Percentiles rank a stretch among this genome's conserved stretches.
These are phyloP conservation scores for Drosophila sp. DNA, from an alignment of 1,140 invertebrate species.

Conservation along the genomic window DNA sequence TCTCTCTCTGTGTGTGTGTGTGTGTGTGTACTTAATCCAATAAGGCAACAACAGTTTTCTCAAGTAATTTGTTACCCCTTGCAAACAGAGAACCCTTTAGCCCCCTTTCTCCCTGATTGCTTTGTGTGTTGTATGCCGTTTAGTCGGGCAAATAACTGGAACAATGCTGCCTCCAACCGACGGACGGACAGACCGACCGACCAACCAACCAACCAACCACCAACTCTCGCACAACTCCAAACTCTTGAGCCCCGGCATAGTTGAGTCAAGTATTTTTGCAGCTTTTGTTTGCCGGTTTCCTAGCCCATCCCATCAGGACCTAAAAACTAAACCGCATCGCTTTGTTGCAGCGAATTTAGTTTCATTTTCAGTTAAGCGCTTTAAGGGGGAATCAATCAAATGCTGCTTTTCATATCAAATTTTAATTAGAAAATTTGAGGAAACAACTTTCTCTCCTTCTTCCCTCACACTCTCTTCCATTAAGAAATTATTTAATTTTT, in stretches of 20 bases:
- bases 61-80: slow-evolving; percentile 75
- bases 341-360: slow-evolving; percentile 6
- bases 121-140: slow-evolving; percentile 74
- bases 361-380: slow-evolving; percentile 27
- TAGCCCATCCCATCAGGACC: neutral
- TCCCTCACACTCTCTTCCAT: slow-evolving; percentile 34
- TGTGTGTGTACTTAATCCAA: slow-evolving; percentile 63
- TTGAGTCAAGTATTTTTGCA: slow-evolving; percentile 73
- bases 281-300: slow-evolving; percentile 67
- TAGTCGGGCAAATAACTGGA: slow-evolving; percentile 72
- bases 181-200: no score
- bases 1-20: neutral
- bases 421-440: slow-evolving; percentile 68
- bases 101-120: slow-evolving; percentile 12
- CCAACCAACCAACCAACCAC: slow-evolving; percentile 1
- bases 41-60: slow-evolving; percentile 80
- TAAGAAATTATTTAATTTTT: slow-evolving; percentile 71
- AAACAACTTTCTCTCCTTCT: slow-evolving; percentile 33
- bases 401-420: slow-evolving; percentile 71
- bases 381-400: slow-evolving; percentile 75
- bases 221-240: slow-evolving; percentile 27
- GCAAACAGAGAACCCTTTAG: slow-evolving; percentile 14
- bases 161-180: slow-evolving; percentile 47
- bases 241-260: slow-evolving; percentile 59
- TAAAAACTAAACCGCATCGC: slow-evolving; percentile 39